Conservation (phyloP, 2,888 invertebrate genomes). For the Encarsia formosa region DNA sequence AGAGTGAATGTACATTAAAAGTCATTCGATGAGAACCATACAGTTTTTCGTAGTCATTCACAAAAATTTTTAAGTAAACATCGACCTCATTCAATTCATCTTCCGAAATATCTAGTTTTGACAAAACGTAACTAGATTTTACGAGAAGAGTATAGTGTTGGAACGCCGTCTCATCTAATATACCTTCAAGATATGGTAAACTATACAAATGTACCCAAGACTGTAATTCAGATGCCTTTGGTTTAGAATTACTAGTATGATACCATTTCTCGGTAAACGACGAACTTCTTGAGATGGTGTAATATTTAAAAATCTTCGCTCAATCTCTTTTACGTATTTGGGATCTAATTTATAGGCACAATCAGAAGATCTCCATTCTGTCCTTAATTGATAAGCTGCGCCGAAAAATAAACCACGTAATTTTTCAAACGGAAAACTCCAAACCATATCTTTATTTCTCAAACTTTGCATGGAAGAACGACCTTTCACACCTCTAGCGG, state of each 20-base stretch:
- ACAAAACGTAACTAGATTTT: background rate
- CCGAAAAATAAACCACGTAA: background rate
- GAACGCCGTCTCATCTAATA: constrained; percentile 1
- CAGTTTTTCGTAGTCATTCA: constrained; percentile 18
- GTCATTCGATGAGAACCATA: constrained; percentile 24
- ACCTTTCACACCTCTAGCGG: no score
- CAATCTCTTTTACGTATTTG: background rate
- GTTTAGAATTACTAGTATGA: background rate
- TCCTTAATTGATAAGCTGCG: background rate
- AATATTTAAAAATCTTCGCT: background rate
- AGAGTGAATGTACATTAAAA: constrained; percentile 25
- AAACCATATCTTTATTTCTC: no score
- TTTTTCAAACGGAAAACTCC: background rate
- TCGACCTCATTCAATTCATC: constrained; percentile 23
- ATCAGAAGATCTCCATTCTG: background rate
- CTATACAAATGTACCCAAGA: background rate
- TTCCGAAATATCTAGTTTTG: background rate
- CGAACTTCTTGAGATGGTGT: no score
- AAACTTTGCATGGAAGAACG: no score
- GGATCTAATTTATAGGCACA: background rate
- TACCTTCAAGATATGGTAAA: background rate
- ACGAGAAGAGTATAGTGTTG: background rate
- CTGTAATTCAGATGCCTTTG: background rate
- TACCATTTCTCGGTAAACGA: no score
- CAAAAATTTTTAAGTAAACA: constrained; percentile 20